A percentile compares a stretch with the other conserved stretches of the same genome.
Conservation (phyloP, 2,888 invertebrate genomes). For the Venustoraphidia nigricollis region DNA sequence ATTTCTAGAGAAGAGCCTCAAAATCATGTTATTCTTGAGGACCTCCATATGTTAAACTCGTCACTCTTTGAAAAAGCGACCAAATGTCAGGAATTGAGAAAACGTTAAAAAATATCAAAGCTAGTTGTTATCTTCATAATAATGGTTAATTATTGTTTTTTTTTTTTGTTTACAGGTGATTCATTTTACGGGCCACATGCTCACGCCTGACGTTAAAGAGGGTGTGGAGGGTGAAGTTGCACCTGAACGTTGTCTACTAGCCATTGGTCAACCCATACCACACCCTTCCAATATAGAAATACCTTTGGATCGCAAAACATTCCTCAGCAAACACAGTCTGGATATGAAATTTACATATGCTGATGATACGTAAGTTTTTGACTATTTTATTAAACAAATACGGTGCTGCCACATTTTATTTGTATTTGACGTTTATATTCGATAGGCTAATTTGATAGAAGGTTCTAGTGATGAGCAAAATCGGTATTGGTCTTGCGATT, state of each 20-base stretch:
- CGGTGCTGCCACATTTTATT: background rate
- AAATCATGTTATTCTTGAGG: too few species aligned
- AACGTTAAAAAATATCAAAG: too few species aligned
- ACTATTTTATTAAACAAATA: too few species aligned
- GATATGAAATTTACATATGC: slow-evolving; percentile 93
- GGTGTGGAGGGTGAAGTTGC: slow-evolving; percentile 14
- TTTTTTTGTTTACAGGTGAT: slow-evolving; percentile 62
- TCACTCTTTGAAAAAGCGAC: too few species aligned
- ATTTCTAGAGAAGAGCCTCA: too few species aligned
- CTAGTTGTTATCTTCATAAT: too few species aligned
- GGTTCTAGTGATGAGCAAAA: too few species aligned
- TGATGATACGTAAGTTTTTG: slow-evolving; percentile 69
- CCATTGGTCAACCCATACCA: slow-evolving; percentile 68
- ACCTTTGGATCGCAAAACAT: slow-evolving; percentile 76
- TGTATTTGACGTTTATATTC: too few species aligned
- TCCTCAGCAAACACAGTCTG: slow-evolving; percentile 78
- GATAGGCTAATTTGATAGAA: too few species aligned
- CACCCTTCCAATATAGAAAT: slow-evolving; percentile 87
- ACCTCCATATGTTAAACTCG: too few species aligned
- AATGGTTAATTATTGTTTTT: background rate
- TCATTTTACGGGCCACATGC: slow-evolving; percentile 70
- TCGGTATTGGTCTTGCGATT: too few species aligned
- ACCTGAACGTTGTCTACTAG: slow-evolving; percentile 40
- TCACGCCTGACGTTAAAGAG: slow-evolving; percentile 20
- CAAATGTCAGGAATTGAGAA: too few species aligned